Base-by-base conservation (phyloP, 2,888 invertebrate genomes). In the Agelastica alni region DNA sequence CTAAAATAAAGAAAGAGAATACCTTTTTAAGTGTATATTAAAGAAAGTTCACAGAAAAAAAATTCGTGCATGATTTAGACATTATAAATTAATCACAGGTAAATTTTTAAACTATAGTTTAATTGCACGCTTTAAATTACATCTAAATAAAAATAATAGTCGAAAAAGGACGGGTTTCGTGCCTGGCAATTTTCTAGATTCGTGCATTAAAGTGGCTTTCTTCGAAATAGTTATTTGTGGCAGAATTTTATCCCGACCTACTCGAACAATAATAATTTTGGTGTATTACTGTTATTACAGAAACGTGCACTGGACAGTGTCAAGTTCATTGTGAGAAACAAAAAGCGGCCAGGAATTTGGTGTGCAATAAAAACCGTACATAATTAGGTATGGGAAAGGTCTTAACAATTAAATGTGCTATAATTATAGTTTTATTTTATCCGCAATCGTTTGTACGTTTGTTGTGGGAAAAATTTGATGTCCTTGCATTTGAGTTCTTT, bases 231-330 rank as follows among this genome's bases (percentile, higher is more conserved):
- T 18, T 39, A 39, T 39, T 39, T 39, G 37, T 7, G 18, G 17
- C 37, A 3, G 20, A 26, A 39, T 39, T 20, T 20, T 22, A 6
- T 39, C 20, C 37, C 20, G 37, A 39, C 37, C 37, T 10, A 10
- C 12, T 16, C 18, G n/a, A 39, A 39, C 37, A 39, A 18, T 20
- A 13, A 39, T n/a, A 39, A 39, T 39, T 17, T 39, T 4, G 37
- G 37, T n/a, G 20, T 18, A 18, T 37, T 37, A 37, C 37, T 39
- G 37, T 39, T 39, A 39, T 39, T 39, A 39, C 17, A 37, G 20
- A 37, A 37, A 20, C 37, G 37, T 39, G 20, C 2, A 13, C 18
- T 39, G n/a, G 17, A 20, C 37, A 39, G 20, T 39, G 37, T 39
- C 37, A 39, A 39, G 37, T 39, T 39, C 37, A 39, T 16, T 20